A percentile compares a stretch with the other conserved stretches of the same genome.
phyloP scores from a whole-genome alignment of 2,888 invertebrate species.

The Rotaria magnacalcarata region DNA sequence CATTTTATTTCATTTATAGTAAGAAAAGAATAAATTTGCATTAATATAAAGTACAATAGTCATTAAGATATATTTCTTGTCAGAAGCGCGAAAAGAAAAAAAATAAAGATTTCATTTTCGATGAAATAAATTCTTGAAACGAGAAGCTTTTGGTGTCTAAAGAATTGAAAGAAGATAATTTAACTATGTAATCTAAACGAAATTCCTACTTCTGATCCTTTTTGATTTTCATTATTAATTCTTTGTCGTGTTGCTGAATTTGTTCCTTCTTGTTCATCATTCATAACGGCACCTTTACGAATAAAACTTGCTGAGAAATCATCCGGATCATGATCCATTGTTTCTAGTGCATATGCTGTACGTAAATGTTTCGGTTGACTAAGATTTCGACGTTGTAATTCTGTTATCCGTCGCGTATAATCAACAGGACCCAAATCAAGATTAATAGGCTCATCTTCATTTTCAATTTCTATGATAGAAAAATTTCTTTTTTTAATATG shows the following conservation, averaged over 20 bases:
- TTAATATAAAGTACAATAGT: neutral
- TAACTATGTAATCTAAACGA: too few relatives aligned
- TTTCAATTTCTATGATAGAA: neutral
- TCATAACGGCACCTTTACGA: neutral
- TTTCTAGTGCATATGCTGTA: slow-evolving; percentile 37
- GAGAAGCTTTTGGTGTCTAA: slow-evolving; percentile 31
- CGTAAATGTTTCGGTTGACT: slow-evolving; percentile 31
- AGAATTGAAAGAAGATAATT: neutral
- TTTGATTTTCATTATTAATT: slow-evolving; percentile 5
- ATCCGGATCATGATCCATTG: slow-evolving; percentile 3
- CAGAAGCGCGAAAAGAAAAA: neutral
- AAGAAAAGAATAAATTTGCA: neutral
- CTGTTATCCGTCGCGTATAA: neutral
- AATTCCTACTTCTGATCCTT: neutral
- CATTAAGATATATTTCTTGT: neutral
- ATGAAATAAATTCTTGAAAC: slow-evolving; percentile 26
- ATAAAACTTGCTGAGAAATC: slow-evolving; percentile 16
- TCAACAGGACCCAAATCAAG: slow-evolving; percentile 20
- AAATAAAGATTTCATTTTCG: neutral
- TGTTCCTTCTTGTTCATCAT: neutral
- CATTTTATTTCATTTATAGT: neutral
- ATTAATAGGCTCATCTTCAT: slow-evolving; percentile 33
- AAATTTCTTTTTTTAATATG: too few relatives aligned
- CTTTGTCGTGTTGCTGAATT: neutral
- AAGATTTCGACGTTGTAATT: slow-evolving; percentile 29